These are phyloP conservation scores for Schizothorax lantsangensis DNA, from an alignment of 2,797 vertebrate genomes.

Conservation along the genomic window DNA sequence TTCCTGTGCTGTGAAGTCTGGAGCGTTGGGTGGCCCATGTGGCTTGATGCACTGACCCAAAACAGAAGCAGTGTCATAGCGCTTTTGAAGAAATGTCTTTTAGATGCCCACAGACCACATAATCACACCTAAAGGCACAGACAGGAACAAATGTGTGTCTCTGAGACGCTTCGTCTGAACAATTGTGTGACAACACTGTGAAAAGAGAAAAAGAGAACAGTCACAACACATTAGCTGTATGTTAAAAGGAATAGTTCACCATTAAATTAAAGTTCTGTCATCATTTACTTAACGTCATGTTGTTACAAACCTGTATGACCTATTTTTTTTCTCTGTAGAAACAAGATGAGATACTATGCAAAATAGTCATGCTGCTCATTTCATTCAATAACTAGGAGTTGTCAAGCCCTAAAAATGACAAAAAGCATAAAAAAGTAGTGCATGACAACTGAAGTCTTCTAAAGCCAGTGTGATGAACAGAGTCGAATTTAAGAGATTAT, in stretches of 20 bases:
- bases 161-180: neutral
- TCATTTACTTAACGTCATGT: neutral
- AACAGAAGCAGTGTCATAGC: conserved; percentile 30
- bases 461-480: neutral
- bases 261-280: neutral
- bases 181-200: conserved; percentile 7
- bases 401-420: neutral
- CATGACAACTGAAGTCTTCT: neutral
- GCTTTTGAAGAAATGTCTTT: conserved; percentile 19
- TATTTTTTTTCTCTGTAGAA: neutral
- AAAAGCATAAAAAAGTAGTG: no score
- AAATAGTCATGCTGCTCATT: neutral
- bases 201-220: neutral
- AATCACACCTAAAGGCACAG: neutral
- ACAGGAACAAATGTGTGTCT: conserved; percentile 16
- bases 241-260: neutral
- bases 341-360: neutral
- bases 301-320: neutral
- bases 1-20: conserved; percentile 12
- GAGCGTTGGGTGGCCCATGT: neutral
- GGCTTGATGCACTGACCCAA: conserved; percentile 35
- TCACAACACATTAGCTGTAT: conserved; percentile 2
- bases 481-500: neutral
- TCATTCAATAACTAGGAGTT: neutral
- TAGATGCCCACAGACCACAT: conserved; percentile 5